Percentiles rank a stretch among this genome's conserved stretches.
These are phyloP conservation scores for Diadumene lineata DNA, from an alignment of 92 coral and sea anemone genomes.

Conservation along the genomic window DNA sequence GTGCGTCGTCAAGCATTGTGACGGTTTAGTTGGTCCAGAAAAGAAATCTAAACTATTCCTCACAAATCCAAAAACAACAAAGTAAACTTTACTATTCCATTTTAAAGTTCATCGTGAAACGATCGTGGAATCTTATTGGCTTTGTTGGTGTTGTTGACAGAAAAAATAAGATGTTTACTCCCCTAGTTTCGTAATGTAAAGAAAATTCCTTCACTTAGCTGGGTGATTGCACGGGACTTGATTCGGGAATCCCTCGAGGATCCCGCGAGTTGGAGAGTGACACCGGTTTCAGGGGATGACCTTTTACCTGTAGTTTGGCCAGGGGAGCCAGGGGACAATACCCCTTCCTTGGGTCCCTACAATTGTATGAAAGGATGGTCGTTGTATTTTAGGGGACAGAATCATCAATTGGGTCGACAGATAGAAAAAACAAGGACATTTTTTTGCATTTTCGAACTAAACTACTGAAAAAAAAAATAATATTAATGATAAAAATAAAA, in stretches of 20 bases:
- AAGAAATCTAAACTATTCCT: background rate
- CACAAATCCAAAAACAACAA: background rate
- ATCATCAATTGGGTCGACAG: too few species aligned
- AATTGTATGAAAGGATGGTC: too few species aligned
- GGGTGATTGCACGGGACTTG: too few species aligned
- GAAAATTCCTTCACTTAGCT: constrained; percentile 17
- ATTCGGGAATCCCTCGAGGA: background rate
- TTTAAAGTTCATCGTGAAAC: background rate
- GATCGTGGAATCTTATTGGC: background rate
- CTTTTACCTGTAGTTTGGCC: background rate
- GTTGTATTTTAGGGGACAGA: too few species aligned
- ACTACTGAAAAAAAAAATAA: too few species aligned
- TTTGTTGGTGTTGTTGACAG: constrained; percentile 9
- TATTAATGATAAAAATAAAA: too few species aligned
- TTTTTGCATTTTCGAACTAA: too few species aligned
- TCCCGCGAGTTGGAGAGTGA: background rate
- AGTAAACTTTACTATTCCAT: background rate
- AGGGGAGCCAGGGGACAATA: too few species aligned
- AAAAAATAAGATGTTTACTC: constrained; percentile 24
- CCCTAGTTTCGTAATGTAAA: constrained; percentile 7
- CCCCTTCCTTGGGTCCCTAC: too few species aligned
- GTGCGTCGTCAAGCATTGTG: background rate
- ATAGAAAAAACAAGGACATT: too few species aligned
- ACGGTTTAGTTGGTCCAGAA: too few species aligned
- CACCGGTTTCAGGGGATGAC: background rate